phyloP scores from a whole-genome alignment of 2,797 vertebrate genomes.

The Oreonectes daqikongensis region DNA sequence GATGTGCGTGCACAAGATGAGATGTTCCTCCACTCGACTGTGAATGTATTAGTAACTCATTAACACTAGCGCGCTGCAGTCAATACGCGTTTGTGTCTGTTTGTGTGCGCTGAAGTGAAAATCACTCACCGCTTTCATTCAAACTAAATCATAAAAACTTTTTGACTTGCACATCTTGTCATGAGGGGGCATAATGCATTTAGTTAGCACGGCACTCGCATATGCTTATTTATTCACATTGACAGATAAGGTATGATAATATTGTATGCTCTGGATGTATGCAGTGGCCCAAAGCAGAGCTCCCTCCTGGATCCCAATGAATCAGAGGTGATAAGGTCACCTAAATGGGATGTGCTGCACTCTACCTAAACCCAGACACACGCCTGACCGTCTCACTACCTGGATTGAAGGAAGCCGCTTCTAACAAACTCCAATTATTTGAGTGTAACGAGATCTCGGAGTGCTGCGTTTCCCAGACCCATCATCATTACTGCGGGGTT shows the following conservation, averaged over 20 bases:
- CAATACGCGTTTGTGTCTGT: slow-evolving; percentile 46
- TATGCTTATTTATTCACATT: slow-evolving; percentile 33
- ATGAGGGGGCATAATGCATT: neutral
- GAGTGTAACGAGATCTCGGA: slow-evolving; percentile 74
- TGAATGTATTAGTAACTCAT: slow-evolving; percentile 55
- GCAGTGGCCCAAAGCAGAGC: neutral
- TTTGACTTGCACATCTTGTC: neutral
- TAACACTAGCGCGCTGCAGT: slow-evolving; percentile 46
- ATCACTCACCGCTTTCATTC: slow-evolving; percentile 10
- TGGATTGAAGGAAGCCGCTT: slow-evolving; percentile 63
- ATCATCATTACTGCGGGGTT: slow-evolving; percentile 73
- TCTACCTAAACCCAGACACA: slow-evolving; percentile 63
- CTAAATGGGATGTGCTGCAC: slow-evolving; percentile 34
- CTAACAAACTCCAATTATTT: slow-evolving; percentile 77
- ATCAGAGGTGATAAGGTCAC: slow-evolving; percentile 48
- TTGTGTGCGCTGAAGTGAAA: slow-evolving; percentile 41
- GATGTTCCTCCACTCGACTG: slow-evolving; percentile 43
- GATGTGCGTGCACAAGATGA: slow-evolving; percentile 29
- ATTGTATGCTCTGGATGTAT: neutral
- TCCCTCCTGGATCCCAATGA: slow-evolving; percentile 7
- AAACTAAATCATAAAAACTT: slow-evolving; percentile 14
- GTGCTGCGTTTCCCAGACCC: slow-evolving; percentile 63
- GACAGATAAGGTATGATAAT: slow-evolving; percentile 35
- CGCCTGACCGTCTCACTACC: slow-evolving; percentile 60
- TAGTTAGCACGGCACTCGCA: slow-evolving; percentile 10